Percentiles rank a stretch among this genome's conserved stretches.
Conservation (phyloP, 1,140 invertebrate species). For the Cotesia chilonis region DNA sequence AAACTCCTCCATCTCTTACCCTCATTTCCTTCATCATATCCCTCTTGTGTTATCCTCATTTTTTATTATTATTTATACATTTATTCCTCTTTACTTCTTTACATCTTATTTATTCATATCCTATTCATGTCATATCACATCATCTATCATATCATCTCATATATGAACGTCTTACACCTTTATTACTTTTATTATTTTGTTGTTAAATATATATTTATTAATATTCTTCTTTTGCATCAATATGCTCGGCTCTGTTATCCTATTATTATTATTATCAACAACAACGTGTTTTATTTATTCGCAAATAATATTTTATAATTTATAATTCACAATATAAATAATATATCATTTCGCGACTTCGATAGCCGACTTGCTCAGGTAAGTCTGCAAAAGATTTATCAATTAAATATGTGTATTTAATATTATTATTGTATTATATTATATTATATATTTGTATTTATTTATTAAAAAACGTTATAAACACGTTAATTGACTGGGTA, state of each 20-base stretch:
- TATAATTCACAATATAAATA: neutral
- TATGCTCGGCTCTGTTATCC: constrained; percentile 20
- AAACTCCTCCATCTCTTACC: neutral
- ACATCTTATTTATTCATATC: neutral
- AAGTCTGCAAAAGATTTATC: constrained; percentile 34
- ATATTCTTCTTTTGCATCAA: constrained; percentile 31
- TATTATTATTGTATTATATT: neutral
- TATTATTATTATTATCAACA: neutral
- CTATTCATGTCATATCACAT: neutral
- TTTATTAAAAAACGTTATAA: too few relatives aligned
- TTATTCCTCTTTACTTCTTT: neutral
- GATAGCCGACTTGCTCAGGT: constrained; percentile 40
- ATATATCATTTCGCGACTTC: neutral
- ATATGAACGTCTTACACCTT: constrained; percentile 20
- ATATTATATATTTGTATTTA: constrained; percentile 13
- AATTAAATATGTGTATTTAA: constrained; percentile 15
- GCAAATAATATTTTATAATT: constrained; percentile 10
- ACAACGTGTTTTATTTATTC: constrained; percentile 12
- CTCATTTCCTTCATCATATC: constrained; percentile 7
- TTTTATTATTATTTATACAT: neutral
- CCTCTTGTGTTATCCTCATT: neutral
- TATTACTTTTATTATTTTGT: neutral
- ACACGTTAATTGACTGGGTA: too few relatives aligned
- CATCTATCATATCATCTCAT: constrained; percentile 1
- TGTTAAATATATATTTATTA: constrained; percentile 1